Conservation (phyloP, 2,888 invertebrate genomes). For the Thelaira solivaga region DNA sequence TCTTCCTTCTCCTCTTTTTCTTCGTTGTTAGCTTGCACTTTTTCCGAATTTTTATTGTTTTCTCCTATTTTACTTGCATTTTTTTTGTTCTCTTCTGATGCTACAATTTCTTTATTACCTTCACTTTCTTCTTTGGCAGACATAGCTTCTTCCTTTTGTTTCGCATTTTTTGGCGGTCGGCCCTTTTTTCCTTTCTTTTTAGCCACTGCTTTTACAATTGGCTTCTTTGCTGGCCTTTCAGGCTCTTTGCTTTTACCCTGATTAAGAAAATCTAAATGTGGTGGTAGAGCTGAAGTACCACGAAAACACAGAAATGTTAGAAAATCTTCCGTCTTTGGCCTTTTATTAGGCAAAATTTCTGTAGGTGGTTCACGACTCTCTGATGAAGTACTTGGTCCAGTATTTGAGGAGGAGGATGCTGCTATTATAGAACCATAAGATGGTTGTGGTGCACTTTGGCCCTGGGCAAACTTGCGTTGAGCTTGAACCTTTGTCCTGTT, state of each 20-base stretch:
- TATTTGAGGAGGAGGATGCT: slow-evolving; percentile 67
- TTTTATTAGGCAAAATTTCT: slow-evolving; percentile 81
- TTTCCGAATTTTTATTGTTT: not conserved
- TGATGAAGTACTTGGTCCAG: slow-evolving; percentile 79
- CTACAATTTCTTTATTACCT: slow-evolving; percentile 20
- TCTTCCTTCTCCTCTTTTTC: slow-evolving; percentile 15
- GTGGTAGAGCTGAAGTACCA: slow-evolving; percentile 85
- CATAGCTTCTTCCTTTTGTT: slow-evolving; percentile 71
- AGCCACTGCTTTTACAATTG: slow-evolving; percentile 49
- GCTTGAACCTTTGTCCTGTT: slow-evolving; percentile 88
- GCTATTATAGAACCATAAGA: slow-evolving; percentile 70
- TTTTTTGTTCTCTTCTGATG: slow-evolving; percentile 63
- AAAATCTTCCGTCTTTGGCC: slow-evolving; percentile 91
- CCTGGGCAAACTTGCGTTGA: slow-evolving; percentile 92
- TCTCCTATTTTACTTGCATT: slow-evolving; percentile 15
- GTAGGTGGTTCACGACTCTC: slow-evolving; percentile 81
- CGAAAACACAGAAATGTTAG: slow-evolving; percentile 90
- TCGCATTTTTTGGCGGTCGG: slow-evolving; percentile 68
- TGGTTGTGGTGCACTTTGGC: slow-evolving; percentile 83
- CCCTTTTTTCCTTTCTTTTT: slow-evolving; percentile 64
- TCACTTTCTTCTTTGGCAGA: slow-evolving; percentile 69
- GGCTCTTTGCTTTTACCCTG: slow-evolving; percentile 73
- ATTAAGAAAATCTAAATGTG: slow-evolving; percentile 84
- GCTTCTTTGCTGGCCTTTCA: slow-evolving; percentile 62
- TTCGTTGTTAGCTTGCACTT: slow-evolving; percentile 3